Base-by-base conservation (phyloP, 2,888 invertebrate genomes). In the Synanthedon myopaeformis region DNA sequence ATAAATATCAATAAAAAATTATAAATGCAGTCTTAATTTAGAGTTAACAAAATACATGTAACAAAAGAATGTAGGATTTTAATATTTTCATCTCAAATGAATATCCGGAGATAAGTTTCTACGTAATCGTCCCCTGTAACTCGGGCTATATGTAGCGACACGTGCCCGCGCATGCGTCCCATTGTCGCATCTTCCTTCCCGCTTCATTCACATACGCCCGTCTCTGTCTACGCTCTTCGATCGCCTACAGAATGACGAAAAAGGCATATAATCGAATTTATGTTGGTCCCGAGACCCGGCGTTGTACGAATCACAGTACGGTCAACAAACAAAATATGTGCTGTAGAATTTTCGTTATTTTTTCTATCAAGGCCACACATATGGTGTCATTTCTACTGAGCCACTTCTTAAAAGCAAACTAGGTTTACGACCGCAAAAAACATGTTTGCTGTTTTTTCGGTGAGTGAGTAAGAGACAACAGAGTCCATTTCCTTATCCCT, bases 251-350 rank as follows among this genome's bases (percentile, higher is more conserved):
- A 76, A 80, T 85, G 82, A 85, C 84, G 84, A 85, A 87, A 85
- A 85, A 79, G 79, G 79, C 67, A 76, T 75, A 80, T 87, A 82
- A 87, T 87, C 84, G 78, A 85, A 84, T 86, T 84, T 84, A 83
- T 85, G 80, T 78, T 63, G 72, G 71, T 67, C 64, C 70, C 69
- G 56, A 63, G 61, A 62, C 63, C 61, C 56, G 57, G 51, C 56
- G 62, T 60, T 61, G 57, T 64, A 19, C 19, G 41, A 51, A 59
- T 56, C 53, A 42, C 55, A 53, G 77, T 78, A 84, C 56, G 4
- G 82, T 67, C 55, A 28, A 75, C 65, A 82, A 58, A 64, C 61
- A 65, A 74, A 66, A n/a, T n/a, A n/a, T 35, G 8, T 35, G 4
- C 35, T 35, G 35, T 35, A 35, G 35, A 35, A 5, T 35, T 23